Percentiles rank a stretch among this genome's conserved stretches.
Conservation (phyloP, 2,113 vertebrate genomes). For the Alethe castanea region DNA sequence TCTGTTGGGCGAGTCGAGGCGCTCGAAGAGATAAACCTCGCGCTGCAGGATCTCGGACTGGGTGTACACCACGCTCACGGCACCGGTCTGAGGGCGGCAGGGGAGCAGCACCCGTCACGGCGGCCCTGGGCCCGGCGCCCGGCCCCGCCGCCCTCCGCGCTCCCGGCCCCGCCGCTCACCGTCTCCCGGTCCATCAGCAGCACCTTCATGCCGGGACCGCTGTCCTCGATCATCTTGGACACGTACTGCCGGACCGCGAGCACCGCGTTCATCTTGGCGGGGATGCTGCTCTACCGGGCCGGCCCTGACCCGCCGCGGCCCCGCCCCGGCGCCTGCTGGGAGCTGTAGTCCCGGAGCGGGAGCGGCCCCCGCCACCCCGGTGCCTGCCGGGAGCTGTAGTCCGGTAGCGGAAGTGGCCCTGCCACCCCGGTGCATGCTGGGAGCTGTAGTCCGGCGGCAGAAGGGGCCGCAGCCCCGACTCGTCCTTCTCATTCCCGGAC, state of each 20-base stretch:
- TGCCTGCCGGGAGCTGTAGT: background rate
- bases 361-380: too few species aligned
- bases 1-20: slow-evolving; percentile 87
- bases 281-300: background rate
- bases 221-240: slow-evolving; percentile 95
- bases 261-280: slow-evolving; percentile 86
- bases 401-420: background rate
- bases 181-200: slow-evolving; percentile 96
- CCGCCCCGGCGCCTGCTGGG: background rate
- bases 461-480: background rate
- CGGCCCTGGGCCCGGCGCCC: background rate
- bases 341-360: background rate
- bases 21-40: slow-evolving; percentile 95
- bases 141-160: background rate
- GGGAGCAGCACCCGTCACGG: background rate
- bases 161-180: slow-evolving; percentile 70
- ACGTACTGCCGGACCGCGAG: slow-evolving; percentile 93
- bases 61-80: slow-evolving; percentile 94
- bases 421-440: background rate
- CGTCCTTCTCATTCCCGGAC: background rate
- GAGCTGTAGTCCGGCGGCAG: background rate
- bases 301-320: background rate
- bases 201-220: slow-evolving; percentile 95
- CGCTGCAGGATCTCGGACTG: slow-evolving; percentile 97
- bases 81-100: slow-evolving; percentile 79